These are phyloP conservation scores for Eupeodes latifasciatus DNA, from an alignment of 2,888 invertebrate genomes.

Conservation along the genomic window DNA sequence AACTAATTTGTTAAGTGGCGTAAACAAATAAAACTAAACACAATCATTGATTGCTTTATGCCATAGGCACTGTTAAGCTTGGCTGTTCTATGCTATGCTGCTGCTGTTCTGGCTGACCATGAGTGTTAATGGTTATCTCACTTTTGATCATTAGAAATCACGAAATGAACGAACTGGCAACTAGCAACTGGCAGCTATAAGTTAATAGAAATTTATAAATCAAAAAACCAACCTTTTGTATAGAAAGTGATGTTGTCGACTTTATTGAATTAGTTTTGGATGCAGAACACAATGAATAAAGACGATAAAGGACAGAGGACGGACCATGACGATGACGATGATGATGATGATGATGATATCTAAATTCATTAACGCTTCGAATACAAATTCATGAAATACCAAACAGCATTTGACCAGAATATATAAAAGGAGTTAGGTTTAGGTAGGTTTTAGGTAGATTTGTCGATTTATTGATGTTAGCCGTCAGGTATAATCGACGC, in stretches of 20 bases:
- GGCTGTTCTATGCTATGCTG: too few species aligned
- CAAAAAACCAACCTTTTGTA: slow-evolving; percentile 3
- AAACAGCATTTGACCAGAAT: slow-evolving; percentile 50
- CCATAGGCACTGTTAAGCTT: not conserved
- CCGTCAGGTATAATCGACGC: slow-evolving; percentile 54
- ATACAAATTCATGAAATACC: slow-evolving; percentile 55
- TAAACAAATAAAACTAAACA: slow-evolving; percentile 63
- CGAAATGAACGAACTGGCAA: slow-evolving; percentile 1
- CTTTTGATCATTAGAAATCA: slow-evolving; percentile 58
- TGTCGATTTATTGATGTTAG: slow-evolving; percentile 57
- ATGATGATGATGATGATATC: slow-evolving; percentile 25
- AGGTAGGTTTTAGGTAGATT: not conserved
- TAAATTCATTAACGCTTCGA: slow-evolving; percentile 60
- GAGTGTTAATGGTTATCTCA: slow-evolving; percentile 46
- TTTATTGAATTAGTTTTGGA: not conserved
- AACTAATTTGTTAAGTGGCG: slow-evolving; percentile 70
- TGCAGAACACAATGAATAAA: slow-evolving; percentile 4
- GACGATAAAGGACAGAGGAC: not conserved
- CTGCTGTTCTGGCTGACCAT: not conserved
- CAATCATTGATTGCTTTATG: slow-evolving; percentile 40
- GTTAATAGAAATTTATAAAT: slow-evolving; percentile 5
- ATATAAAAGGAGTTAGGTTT: slow-evolving; percentile 20
- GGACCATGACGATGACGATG: slow-evolving; percentile 3
- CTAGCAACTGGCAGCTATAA: not conserved
- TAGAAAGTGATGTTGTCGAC: slow-evolving; percentile 43